Conservation (phyloP, 2,888 invertebrate genomes). For the Camponotus fellah region DNA sequence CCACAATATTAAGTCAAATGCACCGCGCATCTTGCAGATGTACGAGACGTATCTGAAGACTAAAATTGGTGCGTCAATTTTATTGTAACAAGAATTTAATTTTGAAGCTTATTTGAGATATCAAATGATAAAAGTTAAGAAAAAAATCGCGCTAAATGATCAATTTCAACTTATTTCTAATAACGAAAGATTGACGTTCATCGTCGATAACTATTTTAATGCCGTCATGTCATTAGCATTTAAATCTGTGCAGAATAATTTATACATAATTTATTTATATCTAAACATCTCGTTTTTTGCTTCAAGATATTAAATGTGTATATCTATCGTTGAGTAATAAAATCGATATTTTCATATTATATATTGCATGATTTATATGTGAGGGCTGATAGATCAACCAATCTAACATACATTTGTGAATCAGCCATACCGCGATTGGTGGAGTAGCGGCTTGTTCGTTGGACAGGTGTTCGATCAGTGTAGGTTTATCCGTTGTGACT, state of each 20-base stretch:
- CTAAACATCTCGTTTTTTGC: background rate
- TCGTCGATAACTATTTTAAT: background rate
- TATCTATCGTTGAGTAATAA: background rate
- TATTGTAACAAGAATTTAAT: background rate
- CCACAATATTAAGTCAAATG: background rate
- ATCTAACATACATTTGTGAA: conserved; percentile 49
- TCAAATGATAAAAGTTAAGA: background rate
- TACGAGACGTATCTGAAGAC: background rate
- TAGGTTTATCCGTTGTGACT: conserved; percentile 50
- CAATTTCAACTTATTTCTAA: background rate
- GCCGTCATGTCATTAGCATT: background rate
- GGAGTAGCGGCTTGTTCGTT: conserved; percentile 31
- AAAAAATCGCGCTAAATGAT: background rate
- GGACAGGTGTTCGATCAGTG: conserved; percentile 65
- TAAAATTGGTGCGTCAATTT: background rate
- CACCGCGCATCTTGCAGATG: background rate
- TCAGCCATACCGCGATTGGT: conserved; percentile 57
- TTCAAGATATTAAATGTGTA: background rate
- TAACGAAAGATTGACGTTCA: background rate
- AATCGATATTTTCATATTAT: background rate
- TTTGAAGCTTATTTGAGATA: background rate
- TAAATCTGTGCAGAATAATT: background rate
- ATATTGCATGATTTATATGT: background rate
- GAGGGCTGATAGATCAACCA: conserved; percentile 23
- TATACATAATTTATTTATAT: background rate